phyloP scores from a whole-genome alignment of 1,140 invertebrate genomes.

The Caenorhabditis remanei region DNA sequence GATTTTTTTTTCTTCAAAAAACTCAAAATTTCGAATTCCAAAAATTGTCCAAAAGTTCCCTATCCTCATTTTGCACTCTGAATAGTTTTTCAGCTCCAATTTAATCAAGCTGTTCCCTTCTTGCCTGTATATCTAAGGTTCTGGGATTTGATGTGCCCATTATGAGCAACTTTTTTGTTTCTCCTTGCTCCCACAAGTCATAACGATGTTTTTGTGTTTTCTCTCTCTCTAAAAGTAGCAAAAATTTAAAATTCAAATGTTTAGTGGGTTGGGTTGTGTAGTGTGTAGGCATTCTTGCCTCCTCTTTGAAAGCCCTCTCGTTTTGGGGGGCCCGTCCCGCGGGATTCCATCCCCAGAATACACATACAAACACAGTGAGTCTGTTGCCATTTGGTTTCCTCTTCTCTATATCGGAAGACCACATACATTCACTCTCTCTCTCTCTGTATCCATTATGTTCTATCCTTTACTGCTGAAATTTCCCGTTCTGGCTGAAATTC shows the following conservation, averaged over 20 bases:
- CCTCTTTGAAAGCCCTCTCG: too few relatives aligned
- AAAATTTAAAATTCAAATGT: constrained; percentile 49
- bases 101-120: too few relatives aligned
- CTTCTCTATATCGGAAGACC: background rate
- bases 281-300: background rate
- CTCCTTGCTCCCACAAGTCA: too few relatives aligned
- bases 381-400: constrained; percentile 24
- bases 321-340: constrained; percentile 9
- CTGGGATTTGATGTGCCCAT: too few relatives aligned
- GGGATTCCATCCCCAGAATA: background rate
- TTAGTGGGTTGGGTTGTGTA: background rate
- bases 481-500: too few relatives aligned
- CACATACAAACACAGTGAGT: background rate
- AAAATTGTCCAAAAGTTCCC: too few relatives aligned
- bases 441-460: background rate
- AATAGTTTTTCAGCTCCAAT: too few relatives aligned
- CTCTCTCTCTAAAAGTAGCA: background rate
- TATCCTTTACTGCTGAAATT: background rate
- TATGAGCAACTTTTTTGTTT: too few relatives aligned
- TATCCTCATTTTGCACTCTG: too few relatives aligned
- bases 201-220: background rate
- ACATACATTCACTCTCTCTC: background rate
- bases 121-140: too few relatives aligned
- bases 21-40: too few relatives aligned
- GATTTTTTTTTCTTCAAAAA: too few relatives aligned